Percentiles rank a stretch among this genome's conserved stretches.
Conservation (phyloP, 2,888 invertebrate genomes). For the Eupithecia insigniata region DNA sequence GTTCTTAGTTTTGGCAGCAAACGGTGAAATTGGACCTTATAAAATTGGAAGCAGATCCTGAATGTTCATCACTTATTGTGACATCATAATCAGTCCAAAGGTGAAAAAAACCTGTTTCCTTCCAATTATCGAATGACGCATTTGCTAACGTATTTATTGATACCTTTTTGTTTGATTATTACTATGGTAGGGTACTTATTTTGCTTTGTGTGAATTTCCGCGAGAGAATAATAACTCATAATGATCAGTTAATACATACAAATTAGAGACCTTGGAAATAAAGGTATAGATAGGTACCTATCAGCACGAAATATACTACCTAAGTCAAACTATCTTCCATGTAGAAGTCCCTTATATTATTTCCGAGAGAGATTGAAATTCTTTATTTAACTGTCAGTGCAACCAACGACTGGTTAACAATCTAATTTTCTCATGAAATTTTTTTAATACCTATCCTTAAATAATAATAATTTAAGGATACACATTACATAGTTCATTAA, state of each 20-base stretch:
- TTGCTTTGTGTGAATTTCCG: not conserved
- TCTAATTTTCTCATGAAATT: too few species aligned
- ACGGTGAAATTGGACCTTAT: too few species aligned
- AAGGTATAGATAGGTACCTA: not conserved
- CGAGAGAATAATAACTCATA: constrained; percentile 1
- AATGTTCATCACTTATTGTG: not conserved
- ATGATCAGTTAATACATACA: constrained; percentile 1
- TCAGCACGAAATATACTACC: not conserved
- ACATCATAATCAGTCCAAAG: not conserved
- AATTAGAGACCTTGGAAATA: constrained; percentile 4
- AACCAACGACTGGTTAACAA: too few species aligned
- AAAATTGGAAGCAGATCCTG: not conserved
- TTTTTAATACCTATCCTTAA: too few species aligned
- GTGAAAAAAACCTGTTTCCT: not conserved
- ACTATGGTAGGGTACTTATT: not conserved
- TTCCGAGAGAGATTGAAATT: too few species aligned
- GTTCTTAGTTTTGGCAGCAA: too few species aligned
- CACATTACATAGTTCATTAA: too few species aligned
- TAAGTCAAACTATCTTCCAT: too few species aligned
- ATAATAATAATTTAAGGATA: too few species aligned
- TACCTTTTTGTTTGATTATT: not conserved
- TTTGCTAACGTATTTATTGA: constrained; percentile 4
- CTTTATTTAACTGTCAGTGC: too few species aligned
- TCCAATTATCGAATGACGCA: constrained; percentile 4
- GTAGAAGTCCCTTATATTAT: too few species aligned